Conservation (phyloP, 2,797 vertebrate species). For the Triplophysa yarkandensis region DNA sequence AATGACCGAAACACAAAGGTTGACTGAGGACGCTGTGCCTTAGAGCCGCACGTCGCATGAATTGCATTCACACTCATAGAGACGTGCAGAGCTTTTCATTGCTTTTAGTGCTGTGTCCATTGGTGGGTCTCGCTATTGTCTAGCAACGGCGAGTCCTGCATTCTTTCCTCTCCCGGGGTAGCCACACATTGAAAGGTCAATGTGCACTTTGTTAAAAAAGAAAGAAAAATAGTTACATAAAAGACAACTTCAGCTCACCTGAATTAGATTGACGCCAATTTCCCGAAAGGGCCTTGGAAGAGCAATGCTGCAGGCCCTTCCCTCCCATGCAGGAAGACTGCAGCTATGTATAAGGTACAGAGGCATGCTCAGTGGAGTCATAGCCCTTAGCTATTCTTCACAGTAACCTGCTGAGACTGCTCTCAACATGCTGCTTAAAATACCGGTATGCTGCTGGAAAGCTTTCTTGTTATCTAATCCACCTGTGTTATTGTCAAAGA, state of each 20-base stretch:
- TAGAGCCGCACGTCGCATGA: constrained; percentile 1
- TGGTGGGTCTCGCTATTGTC: constrained; percentile 53
- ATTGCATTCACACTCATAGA: constrained; percentile 18
- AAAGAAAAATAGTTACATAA: constrained; percentile 48
- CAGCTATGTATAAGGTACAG: constrained; percentile 28
- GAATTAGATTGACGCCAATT: constrained; percentile 58
- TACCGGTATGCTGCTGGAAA: not conserved
- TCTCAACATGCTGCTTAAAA: constrained; percentile 33
- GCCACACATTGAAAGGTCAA: constrained; percentile 68
- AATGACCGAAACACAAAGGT: constrained; percentile 12
- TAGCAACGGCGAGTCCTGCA: constrained; percentile 42
- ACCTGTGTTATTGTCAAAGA: not conserved
- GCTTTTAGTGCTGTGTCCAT: constrained; percentile 41
- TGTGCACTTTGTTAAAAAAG: constrained; percentile 66
- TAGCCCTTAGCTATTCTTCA: constrained; percentile 15
- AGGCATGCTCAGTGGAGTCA: not conserved
- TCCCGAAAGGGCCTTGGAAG: constrained; percentile 57
- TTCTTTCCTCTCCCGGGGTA: constrained; percentile 60
- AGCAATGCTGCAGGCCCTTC: constrained; percentile 47
- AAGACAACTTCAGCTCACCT: constrained; percentile 58
- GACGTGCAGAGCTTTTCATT: constrained; percentile 40
- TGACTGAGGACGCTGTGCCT: not conserved
- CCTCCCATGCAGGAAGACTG: constrained; percentile 27
- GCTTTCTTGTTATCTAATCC: constrained; percentile 17
- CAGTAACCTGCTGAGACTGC: not conserved